Evolutionary conservation across 2,888 invertebrate genomes (phyloP).

Genomic region (Ophonus ardosiacus): DNA sequence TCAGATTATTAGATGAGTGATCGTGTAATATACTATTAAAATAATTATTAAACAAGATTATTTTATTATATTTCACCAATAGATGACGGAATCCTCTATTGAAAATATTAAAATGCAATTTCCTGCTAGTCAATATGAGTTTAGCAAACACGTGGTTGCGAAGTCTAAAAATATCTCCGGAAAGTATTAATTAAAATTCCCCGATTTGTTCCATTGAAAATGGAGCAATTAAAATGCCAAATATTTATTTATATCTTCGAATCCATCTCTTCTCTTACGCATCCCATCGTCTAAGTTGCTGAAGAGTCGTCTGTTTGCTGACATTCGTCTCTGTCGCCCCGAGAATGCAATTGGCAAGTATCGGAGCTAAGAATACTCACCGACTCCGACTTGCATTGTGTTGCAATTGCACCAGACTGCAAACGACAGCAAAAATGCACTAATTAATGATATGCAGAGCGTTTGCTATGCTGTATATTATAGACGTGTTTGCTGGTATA

Average conservation of each 20-base stretch:
- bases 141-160: no score
- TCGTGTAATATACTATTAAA: no score
- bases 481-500: no score
- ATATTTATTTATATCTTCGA: conserved; percentile 1
- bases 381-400: not conserved
- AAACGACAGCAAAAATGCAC: not conserved
- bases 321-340: not conserved
- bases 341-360: conserved; percentile 48
- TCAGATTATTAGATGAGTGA: no score
- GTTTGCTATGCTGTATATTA: not conserved
- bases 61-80: no score
- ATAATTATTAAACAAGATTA: no score
- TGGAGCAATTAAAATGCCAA: conserved; percentile 9
- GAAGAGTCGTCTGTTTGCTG: not conserved
- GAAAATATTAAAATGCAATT: no score
- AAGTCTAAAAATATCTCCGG: not conserved
- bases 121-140: no score
- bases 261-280: conserved; percentile 1
- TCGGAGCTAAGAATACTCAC: not conserved
- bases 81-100: no score
- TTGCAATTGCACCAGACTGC: not conserved
- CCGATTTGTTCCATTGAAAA: conserved; percentile 1
- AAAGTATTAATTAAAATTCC: conserved; percentile 3
- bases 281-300: not conserved
- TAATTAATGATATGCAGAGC: not conserved